These are phyloP conservation scores for Idaea aversata DNA, from an alignment of 2,888 invertebrate genomes.

Conservation along the genomic window DNA sequence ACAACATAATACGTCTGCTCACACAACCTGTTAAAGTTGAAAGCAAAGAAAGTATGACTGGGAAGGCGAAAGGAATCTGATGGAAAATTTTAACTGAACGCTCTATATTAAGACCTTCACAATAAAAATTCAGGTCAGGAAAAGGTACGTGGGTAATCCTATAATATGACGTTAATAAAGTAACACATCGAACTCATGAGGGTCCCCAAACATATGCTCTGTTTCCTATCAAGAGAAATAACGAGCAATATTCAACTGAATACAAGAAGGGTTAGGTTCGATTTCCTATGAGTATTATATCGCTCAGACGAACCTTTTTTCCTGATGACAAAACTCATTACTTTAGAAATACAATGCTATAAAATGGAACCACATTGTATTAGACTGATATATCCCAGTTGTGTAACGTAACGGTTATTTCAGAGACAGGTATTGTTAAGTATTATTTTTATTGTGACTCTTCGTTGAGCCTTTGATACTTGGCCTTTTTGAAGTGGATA, in stretches of 20 bases:
- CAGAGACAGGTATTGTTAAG: slow-evolving; percentile 17
- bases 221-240: neutral
- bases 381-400: slow-evolving; percentile 16
- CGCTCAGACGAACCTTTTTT: neutral
- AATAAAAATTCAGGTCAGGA: neutral
- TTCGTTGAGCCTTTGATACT: slow-evolving; percentile 14
- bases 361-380: slow-evolving; percentile 15
- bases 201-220: neutral
- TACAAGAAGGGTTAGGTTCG: neutral
- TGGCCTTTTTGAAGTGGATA: neutral
- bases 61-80: neutral
- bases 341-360: slow-evolving; percentile 23
- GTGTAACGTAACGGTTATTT: slow-evolving; percentile 12
- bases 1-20: too few relatives aligned
- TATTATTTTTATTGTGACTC: slow-evolving; percentile 28
- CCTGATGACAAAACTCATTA: slow-evolving; percentile 20
- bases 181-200: slow-evolving; percentile 1
- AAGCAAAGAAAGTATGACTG: too few relatives aligned
- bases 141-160: slow-evolving; percentile 2
- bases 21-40: too few relatives aligned
- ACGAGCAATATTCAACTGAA: neutral
- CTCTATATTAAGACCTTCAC: neutral
- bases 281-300: neutral
- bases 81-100: neutral
- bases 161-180: slow-evolving; percentile 5